These are phyloP conservation scores for Agrochola lota DNA, from an alignment of 2,888 invertebrate species.

Conservation along the genomic window DNA sequence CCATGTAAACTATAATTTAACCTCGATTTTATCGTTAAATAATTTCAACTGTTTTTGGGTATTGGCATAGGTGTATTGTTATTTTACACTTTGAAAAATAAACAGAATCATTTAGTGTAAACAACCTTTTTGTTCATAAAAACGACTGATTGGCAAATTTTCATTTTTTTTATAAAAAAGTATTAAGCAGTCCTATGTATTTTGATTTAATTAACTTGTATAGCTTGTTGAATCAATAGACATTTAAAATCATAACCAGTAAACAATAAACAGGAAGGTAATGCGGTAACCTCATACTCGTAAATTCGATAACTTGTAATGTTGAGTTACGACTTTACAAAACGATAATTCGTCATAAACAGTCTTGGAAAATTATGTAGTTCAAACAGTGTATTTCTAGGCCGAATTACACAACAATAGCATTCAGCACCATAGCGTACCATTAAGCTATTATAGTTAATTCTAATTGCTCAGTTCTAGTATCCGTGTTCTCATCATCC, in stretches of 20 bases:
- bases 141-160: background rate
- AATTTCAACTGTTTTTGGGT: background rate
- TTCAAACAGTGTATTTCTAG: background rate
- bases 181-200: too few species aligned
- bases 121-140: background rate
- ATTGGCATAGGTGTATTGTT: background rate
- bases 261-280: background rate
- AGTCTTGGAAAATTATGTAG: background rate
- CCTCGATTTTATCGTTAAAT: background rate
- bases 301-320: background rate
- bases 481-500: background rate
- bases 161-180: background rate
- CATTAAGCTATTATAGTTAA: background rate
- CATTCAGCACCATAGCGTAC: too few species aligned
- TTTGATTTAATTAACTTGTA: too few species aligned
- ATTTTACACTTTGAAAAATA: background rate
- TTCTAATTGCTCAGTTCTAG: background rate
- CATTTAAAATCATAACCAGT: too few species aligned
- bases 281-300: background rate
- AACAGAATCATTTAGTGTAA: background rate
- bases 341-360: background rate
- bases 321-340: background rate
- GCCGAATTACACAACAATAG: background rate
- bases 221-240: background rate
- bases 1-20: constrained; percentile 8